phyloP scores from a whole-genome alignment of 2,888 invertebrate genomes.

The Polydrusus cervinus region DNA sequence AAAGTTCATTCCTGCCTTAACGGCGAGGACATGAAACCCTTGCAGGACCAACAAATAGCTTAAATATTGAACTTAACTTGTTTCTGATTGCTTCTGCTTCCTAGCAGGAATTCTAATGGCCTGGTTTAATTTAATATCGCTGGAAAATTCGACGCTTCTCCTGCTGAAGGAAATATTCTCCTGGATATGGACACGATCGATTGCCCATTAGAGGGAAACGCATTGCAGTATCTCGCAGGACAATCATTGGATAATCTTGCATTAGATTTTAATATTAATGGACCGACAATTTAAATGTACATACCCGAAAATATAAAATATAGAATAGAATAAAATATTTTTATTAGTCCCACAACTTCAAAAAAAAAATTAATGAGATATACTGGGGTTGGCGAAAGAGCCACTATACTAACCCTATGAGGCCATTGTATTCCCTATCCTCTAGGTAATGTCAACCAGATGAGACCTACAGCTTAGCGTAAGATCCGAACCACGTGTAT shows the following conservation, averaged over 20 bases:
- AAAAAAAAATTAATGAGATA: too few species aligned
- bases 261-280: neutral
- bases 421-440: too few species aligned
- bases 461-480: too few species aligned
- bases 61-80: constrained; percentile 64
- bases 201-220: constrained; percentile 32
- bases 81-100: constrained; percentile 61
- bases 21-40: constrained; percentile 60
- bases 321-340: too few species aligned
- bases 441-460: too few species aligned
- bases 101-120: constrained; percentile 50
- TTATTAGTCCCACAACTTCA: too few species aligned
- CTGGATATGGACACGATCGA: constrained; percentile 37
- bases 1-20: constrained; percentile 60
- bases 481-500: too few species aligned
- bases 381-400: too few species aligned
- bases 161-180: constrained; percentile 33
- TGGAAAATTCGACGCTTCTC: constrained; percentile 40
- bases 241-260: constrained; percentile 1
- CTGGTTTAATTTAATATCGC: constrained; percentile 53
- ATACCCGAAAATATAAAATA: too few species aligned
- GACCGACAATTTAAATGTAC: too few species aligned
- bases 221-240: constrained; percentile 32
- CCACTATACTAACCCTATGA: too few species aligned
- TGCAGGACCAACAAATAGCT: constrained; percentile 63